Conservation (phyloP, 2,113 vertebrate genomes). For the Hemiprocne comata region DNA sequence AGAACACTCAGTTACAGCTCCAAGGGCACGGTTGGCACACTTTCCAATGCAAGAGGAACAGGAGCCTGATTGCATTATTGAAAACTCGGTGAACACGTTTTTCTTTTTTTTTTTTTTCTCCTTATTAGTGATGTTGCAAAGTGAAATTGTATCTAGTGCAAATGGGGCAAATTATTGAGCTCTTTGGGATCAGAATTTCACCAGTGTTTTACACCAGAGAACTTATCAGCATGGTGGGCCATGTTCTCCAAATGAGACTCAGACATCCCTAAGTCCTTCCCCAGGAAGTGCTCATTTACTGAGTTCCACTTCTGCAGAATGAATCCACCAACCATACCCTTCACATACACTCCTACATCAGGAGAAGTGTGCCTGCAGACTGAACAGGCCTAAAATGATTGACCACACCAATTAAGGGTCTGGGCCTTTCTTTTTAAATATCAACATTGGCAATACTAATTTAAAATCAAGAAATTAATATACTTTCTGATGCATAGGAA, state of each 20-base stretch:
- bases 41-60: background rate
- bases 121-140: background rate
- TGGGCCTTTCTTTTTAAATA: background rate
- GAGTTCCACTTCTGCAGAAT: background rate
- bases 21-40: background rate
- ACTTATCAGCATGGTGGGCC: background rate
- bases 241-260: background rate
- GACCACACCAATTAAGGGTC: background rate
- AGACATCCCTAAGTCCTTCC: background rate
- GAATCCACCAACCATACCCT: background rate
- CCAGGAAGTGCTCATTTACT: background rate
- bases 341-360: background rate
- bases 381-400: background rate
- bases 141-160: background rate
- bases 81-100: background rate
- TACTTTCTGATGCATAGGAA: background rate
- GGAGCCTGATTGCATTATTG: background rate
- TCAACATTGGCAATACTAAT: background rate
- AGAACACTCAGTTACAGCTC: background rate
- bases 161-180: background rate
- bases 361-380: background rate
- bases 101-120: background rate
- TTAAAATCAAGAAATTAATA: background rate
- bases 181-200: background rate
- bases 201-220: background rate